phyloP scores from a whole-genome alignment of 2,888 invertebrate genomes.

The Amitus sp. region DNA sequence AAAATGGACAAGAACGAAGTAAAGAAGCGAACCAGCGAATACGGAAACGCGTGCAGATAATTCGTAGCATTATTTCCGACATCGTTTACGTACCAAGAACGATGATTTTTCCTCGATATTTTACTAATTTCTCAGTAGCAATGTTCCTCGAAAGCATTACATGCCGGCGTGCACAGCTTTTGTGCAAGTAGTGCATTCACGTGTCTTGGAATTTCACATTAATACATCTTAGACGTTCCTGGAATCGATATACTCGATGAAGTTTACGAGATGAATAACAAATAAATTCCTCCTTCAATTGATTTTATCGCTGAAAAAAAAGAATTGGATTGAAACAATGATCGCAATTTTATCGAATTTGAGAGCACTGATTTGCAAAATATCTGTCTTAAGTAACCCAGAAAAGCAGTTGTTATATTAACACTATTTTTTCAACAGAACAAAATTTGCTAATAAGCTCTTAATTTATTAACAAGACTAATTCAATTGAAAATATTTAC shows the following conservation, averaged over 20 bases:
- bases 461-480: too few relatives aligned
- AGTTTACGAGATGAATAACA: constrained; percentile 8
- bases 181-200: constrained; percentile 27
- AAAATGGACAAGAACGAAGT: constrained; percentile 12
- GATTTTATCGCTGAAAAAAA: too few relatives aligned
- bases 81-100: constrained; percentile 51
- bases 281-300: too few relatives aligned
- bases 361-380: too few relatives aligned
- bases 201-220: constrained; percentile 24
- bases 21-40: constrained; percentile 40
- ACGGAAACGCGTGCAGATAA: constrained; percentile 63
- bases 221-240: constrained; percentile 19
- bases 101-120: constrained; percentile 43
- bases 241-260: constrained; percentile 21
- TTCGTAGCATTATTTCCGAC: constrained; percentile 47
- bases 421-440: too few relatives aligned
- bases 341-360: constrained; percentile 17
- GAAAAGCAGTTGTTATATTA: too few relatives aligned
- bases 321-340: too few relatives aligned
- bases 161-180: constrained; percentile 17
- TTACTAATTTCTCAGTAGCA: constrained; percentile 46
- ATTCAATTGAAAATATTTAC: too few relatives aligned
- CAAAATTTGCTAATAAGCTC: too few relatives aligned
- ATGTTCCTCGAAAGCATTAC: constrained; percentile 53
- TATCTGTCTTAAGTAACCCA: too few relatives aligned